Evolutionary conservation across 2,113 vertebrate genomes (phyloP).

Genomic region (Cyanocitta stelleri): DNA sequence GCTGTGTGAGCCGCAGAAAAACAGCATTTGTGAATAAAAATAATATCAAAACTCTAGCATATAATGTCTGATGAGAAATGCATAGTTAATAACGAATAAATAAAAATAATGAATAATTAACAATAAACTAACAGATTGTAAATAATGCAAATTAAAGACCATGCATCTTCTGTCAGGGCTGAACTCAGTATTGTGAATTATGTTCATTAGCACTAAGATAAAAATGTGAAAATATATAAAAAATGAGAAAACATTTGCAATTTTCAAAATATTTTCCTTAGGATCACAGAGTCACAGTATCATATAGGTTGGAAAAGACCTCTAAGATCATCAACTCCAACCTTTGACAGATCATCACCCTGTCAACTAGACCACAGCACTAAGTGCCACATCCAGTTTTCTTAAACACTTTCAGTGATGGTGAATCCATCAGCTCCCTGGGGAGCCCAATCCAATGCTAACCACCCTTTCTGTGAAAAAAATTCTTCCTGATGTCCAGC

Average conservation of each 20-base stretch:
- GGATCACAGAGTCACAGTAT: neutral
- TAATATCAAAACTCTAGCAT: neutral
- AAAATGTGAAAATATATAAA: neutral
- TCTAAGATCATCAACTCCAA: neutral
- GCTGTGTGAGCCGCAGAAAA: neutral
- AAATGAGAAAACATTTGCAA: neutral
- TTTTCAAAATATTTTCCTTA: neutral
- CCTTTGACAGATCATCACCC: neutral
- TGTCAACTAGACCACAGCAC: neutral
- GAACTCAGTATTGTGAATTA: neutral
- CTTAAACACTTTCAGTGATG: neutral
- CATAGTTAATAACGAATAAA: neutral
- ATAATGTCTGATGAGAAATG: neutral
- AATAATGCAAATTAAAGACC: neutral
- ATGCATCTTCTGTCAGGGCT: neutral
- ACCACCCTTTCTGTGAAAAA: neutral
- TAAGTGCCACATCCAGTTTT: neutral
- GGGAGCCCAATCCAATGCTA: neutral
- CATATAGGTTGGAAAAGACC: neutral
- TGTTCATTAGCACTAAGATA: neutral
- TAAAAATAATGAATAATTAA: neutral
- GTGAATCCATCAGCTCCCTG: neutral
- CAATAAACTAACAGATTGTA: neutral
- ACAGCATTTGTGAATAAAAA: slow-evolving; percentile 3
- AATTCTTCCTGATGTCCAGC: neutral